Evolutionary conservation across 1,140 invertebrate species (phyloP), one percentile per base, ranked within the genome.

Genomic region (Plodia interpunctella): DNA sequence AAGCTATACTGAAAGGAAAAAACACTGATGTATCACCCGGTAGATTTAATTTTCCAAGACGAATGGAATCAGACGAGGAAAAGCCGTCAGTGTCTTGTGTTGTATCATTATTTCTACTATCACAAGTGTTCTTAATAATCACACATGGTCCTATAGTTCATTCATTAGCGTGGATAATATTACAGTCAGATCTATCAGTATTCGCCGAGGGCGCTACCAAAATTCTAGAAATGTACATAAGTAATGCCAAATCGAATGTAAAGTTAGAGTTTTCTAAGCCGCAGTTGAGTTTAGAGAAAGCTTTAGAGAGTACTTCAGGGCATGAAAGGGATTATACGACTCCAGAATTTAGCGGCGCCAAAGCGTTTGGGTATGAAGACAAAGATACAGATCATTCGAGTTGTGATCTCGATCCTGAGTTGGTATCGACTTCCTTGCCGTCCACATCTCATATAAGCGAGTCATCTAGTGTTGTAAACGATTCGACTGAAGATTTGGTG

Each of bases 121-220:
- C 97, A 4, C 96, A 99, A 94, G 97, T 99, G n/a, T 99, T 98
- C 90, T 90, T 99, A 28, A 98, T 99, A 61, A 94, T 98, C 57
- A 95, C 94, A 0, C 96, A 98, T 79, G 92, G 93, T 8, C 96
- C 97, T 2, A 91, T 99, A 55, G 96, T 99, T 9, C 94, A 96
- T 74, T 94, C 95, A 0, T 80, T 99, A 59, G 96, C 97, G 25
- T 94, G 96, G 90, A 96, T 98, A 30, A 95, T 99, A 70, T 87
- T 99, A 0, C 94, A 96, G 78, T 95, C 94, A 1, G 93, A 96
- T 69, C 89, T 92, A 65, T 90, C 91, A 49, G 92, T 94, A n/a
- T 93, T 95, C 66, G 92, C 93, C 78, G 93, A 92, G 68, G 94
- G 94, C 5, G 92, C 94, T 1, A 93, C 92, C 32, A 94, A 94